phyloP scores from a whole-genome alignment of 2,888 invertebrate species.

The Philaethria dido region DNA sequence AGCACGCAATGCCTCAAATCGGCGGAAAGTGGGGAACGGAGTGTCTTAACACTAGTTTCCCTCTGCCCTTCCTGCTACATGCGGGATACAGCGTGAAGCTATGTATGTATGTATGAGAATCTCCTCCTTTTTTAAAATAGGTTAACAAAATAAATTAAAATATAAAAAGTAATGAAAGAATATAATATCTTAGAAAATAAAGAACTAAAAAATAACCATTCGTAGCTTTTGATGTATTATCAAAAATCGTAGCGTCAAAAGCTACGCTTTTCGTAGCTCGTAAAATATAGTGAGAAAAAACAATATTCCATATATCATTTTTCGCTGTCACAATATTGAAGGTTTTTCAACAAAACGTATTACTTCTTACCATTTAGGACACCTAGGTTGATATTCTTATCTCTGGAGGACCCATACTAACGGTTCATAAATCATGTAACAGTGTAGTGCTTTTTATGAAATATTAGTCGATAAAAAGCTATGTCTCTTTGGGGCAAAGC shows the following conservation, averaged over 20 bases:
- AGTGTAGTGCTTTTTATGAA: slow-evolving; percentile 7
- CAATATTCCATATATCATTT: slow-evolving; percentile 9
- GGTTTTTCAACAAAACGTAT: neutral
- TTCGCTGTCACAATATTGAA: neutral
- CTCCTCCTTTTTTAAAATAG: too few species aligned
- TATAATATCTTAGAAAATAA: too few species aligned
- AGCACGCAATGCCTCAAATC: too few species aligned
- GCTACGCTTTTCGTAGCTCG: neutral
- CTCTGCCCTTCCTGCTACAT: too few species aligned
- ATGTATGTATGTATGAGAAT: too few species aligned
- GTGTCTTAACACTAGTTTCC: too few species aligned
- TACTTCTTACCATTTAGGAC: slow-evolving; percentile 16
- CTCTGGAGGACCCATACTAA: slow-evolving; percentile 5
- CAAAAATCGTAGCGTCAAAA: neutral
- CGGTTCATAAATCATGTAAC: slow-evolving; percentile 21
- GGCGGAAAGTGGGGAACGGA: too few species aligned
- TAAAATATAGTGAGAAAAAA: neutral
- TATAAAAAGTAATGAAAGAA: too few species aligned
- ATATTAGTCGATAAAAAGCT: slow-evolving; percentile 4
- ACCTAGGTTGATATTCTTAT: slow-evolving; percentile 15
- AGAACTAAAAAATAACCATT: too few species aligned
- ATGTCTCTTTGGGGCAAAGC: slow-evolving; percentile 3
- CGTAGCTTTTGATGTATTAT: too few species aligned
- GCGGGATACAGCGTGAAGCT: too few species aligned
- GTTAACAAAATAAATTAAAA: too few species aligned